Base-by-base conservation (phyloP, 2,888 invertebrate species). In the Gonocerus acuteangulatus region DNA sequence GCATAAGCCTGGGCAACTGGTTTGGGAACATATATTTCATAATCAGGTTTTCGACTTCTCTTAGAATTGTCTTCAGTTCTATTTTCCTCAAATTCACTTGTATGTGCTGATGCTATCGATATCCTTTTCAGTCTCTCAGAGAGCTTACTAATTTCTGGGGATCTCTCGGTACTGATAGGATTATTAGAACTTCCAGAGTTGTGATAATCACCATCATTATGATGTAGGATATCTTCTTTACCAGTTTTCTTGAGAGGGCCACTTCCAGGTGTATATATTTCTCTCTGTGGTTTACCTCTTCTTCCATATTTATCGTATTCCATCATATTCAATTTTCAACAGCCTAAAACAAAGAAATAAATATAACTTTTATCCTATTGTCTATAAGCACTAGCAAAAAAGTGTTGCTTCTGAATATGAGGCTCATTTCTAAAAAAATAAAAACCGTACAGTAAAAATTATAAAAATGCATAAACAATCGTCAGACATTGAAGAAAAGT, bases 211-310 rank as follows among this genome's bases (percentile, higher is more conserved):
- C 44, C 63, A 18, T 64, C 62, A 45, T 54, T 51, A 16, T 52
- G 36, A 15, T 39, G 39, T 27, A 27, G 4, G 21, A 45, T 60
- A 47, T 68, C 68, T 39, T 56, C 59, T 39, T 56, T 62, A 69
- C 80, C 81, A 67, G 84, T 81, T 74, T 85, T 83, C 71, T 83
- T 79, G 67, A 87, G 75, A 67, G 85, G 85, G 67, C 87, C 87
- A 78, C 86, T 86, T 69, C 87, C 87, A 72, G 87, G 87, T 73
- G 81, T 82, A 71, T 88, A 87, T 66, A 86, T 77, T 74, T 81
- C 80, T 75, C 84, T 82, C 71, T 65, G 82, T 70, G 84, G 84
- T 75, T 83, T 84, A 73, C 80, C 81, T 68, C 77, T 77, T 74
- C 78, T 80, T 77, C 76, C 78, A 69, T 76, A 78, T 68, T 80